Conservation (phyloP, 1,140 invertebrate species). For the Trachymyrmex cornetzi region DNA sequence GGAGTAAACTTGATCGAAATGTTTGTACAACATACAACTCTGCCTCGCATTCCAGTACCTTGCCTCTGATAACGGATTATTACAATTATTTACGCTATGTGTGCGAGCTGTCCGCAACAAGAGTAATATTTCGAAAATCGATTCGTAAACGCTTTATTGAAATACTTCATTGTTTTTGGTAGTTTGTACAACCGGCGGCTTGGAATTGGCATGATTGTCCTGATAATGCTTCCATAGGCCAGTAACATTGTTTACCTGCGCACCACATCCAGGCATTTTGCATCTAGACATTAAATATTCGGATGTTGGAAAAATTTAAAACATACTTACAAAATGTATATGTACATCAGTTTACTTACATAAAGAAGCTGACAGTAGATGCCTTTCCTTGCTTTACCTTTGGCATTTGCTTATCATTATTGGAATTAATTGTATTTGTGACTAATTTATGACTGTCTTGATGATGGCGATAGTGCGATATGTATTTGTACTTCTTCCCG, state of each 20-base stretch:
- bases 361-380: constrained; percentile 85
- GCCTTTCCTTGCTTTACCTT: constrained; percentile 82
- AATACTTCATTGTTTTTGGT: constrained; percentile 82
- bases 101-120: not conserved
- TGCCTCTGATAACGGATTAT: constrained; percentile 77
- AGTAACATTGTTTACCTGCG: constrained; percentile 83
- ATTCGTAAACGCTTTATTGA: constrained; percentile 75
- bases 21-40: constrained; percentile 83
- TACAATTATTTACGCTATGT: constrained; percentile 12
- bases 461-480: constrained; percentile 86
- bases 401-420: constrained; percentile 73
- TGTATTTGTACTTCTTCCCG: constrained; percentile 86
- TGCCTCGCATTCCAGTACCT: constrained; percentile 81
- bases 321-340: not conserved
- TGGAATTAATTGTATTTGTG: constrained; percentile 75
- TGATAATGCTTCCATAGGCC: constrained; percentile 85
- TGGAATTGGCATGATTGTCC: constrained; percentile 85
- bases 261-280: constrained; percentile 85
- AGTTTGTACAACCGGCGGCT: constrained; percentile 77
- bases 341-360: constrained; percentile 77
- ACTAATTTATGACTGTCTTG: constrained; percentile 84
- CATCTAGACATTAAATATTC: constrained; percentile 75
- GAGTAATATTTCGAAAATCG: constrained; percentile 15
- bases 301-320: constrained; percentile 22
- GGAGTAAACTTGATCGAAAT: constrained; percentile 81